Base-by-base conservation (phyloP, 2,113 vertebrate species). In the Promerops cafer region DNA sequence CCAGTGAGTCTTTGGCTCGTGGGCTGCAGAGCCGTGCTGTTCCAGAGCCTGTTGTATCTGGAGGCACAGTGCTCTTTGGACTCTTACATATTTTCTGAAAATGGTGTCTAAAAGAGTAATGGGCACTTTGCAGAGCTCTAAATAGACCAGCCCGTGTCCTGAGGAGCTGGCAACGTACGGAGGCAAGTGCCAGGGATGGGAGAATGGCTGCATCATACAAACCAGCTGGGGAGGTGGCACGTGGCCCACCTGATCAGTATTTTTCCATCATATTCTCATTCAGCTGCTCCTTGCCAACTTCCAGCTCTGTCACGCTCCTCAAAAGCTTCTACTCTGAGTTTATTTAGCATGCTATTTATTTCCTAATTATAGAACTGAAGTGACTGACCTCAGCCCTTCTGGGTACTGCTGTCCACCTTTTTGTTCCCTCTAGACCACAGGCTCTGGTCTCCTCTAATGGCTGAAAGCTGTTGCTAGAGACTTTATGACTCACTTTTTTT, bases 211-310 rank as follows among this genome's bases (percentile, higher is more conserved):
- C 69, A 92, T 95, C 95, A 52, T 9, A 57, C 65, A 87, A 75
- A 72, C 44, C 49, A 87, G 87, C 71, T 9, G 8, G 81, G 83
- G 79, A 92, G 80, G 93, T 95, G 96, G 96, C 96, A 95, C 22
- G n/a, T 94, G 94, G 91, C 95, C 94, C 96, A 96, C 95, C 95
- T 97, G 95, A 94, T 94, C 95, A 40, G 96, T 97, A 89, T 78
- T 97, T 97, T 97, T 97, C 95, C 96, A 97, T 89, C 89, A 40
- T 57, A 52, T 94, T 96, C 65, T 87, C 56, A 63, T 95, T 93
- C 91, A 82, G 81, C 81, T 93, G 87, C 30, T 89, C 69, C 61
- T 89, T 90, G 89, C 94, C 94, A 97, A 70, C 76, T 92, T 91
- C 47, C 64, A 95, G 87, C 87, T 82, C 72, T 82, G 89, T 90